Base-by-base conservation (phyloP, 1,140 invertebrate genomes). In the Oryzaephilus surinamensis region DNA sequence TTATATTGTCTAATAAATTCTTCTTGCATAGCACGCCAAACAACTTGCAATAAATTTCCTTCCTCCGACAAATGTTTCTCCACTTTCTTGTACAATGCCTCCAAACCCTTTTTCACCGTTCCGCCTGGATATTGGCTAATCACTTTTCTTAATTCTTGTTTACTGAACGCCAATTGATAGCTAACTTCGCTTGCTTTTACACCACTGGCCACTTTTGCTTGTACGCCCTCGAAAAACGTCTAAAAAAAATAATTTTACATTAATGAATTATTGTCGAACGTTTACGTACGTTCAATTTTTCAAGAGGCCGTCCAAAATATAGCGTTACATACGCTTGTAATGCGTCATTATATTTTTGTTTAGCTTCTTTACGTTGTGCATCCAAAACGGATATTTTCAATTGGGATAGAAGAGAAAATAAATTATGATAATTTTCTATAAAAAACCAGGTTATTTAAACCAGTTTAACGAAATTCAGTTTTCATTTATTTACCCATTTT, bases 21-120 rank as follows among this genome's bases (percentile, higher is more conserved):
- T 64, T 96, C 87, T 72, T 97, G 93, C 95, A 99, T 98, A 52
- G 93, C 91, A 60, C 91, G 76, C 96, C 97, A 99, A 32, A 99
- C 95, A 24, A 97, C 87, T 71, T 96, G 91, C 40, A 97, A 67
- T 18, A 97, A 70, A 64, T 92, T 94, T 56, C 92, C 89, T 61
- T 97, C 91, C 65, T 96, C 92, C 51, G 82, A 90, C 4, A 97
- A 66, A 66, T 97, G 92, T 69, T 98, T 97, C 57, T 95, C 95
- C 11, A 98, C 91, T 67, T 96, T 97, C 61, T 83, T 87, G 64
- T 97, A 98, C 32, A 99, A 70, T 60, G 88, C 79, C 60, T 97
- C 94, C 16, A 99, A 66, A 0, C 92, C 92, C 63, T 89, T 91
- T 64, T 97, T 97, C 3, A 61, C 59, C 68, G 96, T 94, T 61